Base-by-base conservation (phyloP, 1,140 invertebrate species). In the Drosophila melanogaster region DNA sequence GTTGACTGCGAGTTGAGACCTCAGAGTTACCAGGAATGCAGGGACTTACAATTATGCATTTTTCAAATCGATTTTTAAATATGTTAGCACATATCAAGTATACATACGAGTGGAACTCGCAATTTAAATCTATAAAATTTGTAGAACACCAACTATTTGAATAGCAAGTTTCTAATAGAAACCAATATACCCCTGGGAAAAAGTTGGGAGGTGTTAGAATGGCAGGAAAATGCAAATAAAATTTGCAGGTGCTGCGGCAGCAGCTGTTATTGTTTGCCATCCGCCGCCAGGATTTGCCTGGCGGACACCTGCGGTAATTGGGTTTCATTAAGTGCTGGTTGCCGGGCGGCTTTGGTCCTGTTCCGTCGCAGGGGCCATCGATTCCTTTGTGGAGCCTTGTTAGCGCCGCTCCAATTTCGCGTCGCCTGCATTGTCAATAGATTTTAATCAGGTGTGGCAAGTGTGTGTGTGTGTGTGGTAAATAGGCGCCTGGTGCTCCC, bases 361-460 rank as follows among this genome's bases (percentile, higher is more conserved):
- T 24, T 19, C 4, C 49, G 12, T 35, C 11, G 41, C 8, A 15
- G 57, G 41, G 15, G 46, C 59, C 79, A 79, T 60, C 70, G 67
- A 58, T 83, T 64, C 58, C 64, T 74, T 51, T 55, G 50, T 51
- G 59, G 56, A 74, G 33, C 14, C 78, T 86, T 87, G 83, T 83
- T 89, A 73, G 84, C 53, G 30, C 26, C 74, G 79, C 67, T 87
- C 79, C 79, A 83, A 35, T 89, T 83, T 77, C 47, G 26, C 17
- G 60, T 30, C 58, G 75, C 54, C 55, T 59, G 54, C 55, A 77
- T 64, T 81, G 85, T 77, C 84, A 90, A 89, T 90, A 90, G 79
- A 90, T 89, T 89, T 90, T 89, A 89, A 89, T 89, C 84, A 89
- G 77, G 81, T 89, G 79, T 90, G 80, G 84, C 84, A 89, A 80